A percentile compares a stretch with the other conserved stretches of the same genome.
phyloP scores from a whole-genome alignment of 2,113 vertebrate genomes.

The Podarcis cretensis region DNA sequence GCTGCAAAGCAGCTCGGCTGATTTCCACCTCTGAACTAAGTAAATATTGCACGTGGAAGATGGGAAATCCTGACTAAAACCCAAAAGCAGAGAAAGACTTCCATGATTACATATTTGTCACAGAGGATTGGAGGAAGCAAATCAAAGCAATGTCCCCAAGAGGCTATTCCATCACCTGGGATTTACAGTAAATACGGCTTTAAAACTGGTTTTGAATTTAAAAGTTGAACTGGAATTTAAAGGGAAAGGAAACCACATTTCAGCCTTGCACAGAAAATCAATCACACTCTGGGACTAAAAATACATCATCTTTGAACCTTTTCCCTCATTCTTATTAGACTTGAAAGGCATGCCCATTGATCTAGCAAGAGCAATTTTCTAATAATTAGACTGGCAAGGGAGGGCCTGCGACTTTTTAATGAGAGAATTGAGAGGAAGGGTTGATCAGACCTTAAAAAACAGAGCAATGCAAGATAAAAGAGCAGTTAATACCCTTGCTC shows the following conservation, averaged over 20 bases:
- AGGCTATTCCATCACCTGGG: constrained; percentile 15
- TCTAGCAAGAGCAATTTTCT: constrained; percentile 62
- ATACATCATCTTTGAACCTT: constrained; percentile 62
- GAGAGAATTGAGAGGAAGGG: not conserved
- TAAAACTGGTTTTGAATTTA: constrained; percentile 16
- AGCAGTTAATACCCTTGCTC: not conserved
- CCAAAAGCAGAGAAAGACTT: not conserved
- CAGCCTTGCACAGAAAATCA: constrained; percentile 51
- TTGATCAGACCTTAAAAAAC: constrained; percentile 18
- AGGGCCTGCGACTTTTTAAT: constrained; percentile 35
- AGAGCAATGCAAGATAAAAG: constrained; percentile 10
- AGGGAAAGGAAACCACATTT: constrained; percentile 37
- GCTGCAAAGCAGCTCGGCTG: not conserved
- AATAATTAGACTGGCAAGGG: constrained; percentile 54
- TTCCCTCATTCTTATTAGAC: constrained; percentile 55
- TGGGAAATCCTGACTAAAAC: constrained; percentile 1
- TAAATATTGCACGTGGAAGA: not conserved
- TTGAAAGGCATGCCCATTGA: constrained; percentile 61
- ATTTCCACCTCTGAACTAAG: not conserved
- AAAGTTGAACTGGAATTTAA: constrained; percentile 45
- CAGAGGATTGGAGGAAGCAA: not conserved
- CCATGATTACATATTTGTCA: not conserved
- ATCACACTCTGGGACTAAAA: constrained; percentile 54
- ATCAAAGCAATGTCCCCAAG: constrained; percentile 6
- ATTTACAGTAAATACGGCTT: constrained; percentile 7